Evolutionary conservation across 2,888 invertebrate genomes (phyloP).

Genomic region (Morpho helenor): DNA sequence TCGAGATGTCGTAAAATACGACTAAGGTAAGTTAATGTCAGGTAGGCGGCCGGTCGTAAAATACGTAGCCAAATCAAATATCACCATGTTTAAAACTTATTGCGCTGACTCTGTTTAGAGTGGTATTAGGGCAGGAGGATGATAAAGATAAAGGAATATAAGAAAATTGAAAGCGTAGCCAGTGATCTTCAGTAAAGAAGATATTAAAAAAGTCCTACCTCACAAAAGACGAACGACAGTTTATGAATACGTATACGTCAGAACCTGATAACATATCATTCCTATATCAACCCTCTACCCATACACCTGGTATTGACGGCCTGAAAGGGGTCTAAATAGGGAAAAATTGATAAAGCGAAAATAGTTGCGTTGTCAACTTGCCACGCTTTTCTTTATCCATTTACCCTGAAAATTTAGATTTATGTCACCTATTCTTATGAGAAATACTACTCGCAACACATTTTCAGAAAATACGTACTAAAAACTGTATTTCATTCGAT

Average conservation of each 20-base stretch:
- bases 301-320: slow-evolving; percentile 24
- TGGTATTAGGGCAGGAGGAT: too few species aligned
- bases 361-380: slow-evolving; percentile 26
- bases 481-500: too few species aligned
- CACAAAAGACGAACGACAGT: background rate
- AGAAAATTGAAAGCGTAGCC: too few species aligned
- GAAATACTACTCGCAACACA: background rate
- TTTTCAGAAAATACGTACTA: too few species aligned
- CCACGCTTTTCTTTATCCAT: slow-evolving; percentile 3
- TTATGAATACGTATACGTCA: slow-evolving; percentile 4
- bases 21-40: too few species aligned
- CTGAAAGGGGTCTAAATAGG: slow-evolving; percentile 24
- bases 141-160: too few species aligned
- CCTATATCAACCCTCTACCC: slow-evolving; percentile 1
- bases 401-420: slow-evolving; percentile 11
- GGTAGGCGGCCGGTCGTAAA: too few species aligned
- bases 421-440: slow-evolving; percentile 6
- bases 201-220: background rate
- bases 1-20: too few species aligned
- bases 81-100: too few species aligned
- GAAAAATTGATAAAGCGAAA: slow-evolving; percentile 26
- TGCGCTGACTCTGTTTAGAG: too few species aligned
- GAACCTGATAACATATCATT: slow-evolving; percentile 12
- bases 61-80: too few species aligned
- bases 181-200: too few species aligned